A percentile compares a stretch with the other conserved stretches of the same genome.
Conservation (phyloP, 2,113 vertebrate species). For the Clupea harengus region DNA sequence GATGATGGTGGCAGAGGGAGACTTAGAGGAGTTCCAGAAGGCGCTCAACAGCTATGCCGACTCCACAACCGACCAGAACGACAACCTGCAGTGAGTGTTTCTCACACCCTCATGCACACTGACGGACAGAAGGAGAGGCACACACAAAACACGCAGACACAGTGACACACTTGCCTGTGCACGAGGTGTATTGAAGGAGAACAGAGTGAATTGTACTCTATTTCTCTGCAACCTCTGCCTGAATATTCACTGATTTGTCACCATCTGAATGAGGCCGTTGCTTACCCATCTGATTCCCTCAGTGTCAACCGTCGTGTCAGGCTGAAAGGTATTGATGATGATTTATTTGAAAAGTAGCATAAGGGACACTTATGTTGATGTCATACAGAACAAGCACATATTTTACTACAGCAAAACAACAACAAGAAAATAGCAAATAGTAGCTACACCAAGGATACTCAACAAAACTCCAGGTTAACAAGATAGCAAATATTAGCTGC, state of each 20-base stretch:
- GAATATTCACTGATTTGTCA: not conserved
- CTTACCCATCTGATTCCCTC: not conserved
- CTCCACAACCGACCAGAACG: constrained; percentile 77
- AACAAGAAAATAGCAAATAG: no score
- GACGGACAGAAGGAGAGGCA: not conserved
- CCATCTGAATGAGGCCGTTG: not conserved
- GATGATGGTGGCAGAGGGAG: constrained; percentile 74
- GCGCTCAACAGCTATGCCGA: constrained; percentile 81
- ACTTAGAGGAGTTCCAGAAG: constrained; percentile 79
- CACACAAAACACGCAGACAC: not conserved
- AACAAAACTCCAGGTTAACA: no score
- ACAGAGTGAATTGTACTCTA: not conserved
- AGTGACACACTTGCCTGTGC: not conserved
- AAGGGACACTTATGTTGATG: not conserved
- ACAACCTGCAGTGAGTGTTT: constrained; percentile 86
- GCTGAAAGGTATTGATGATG: not conserved
- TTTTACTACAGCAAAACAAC: not conserved
- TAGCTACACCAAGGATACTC: no score
- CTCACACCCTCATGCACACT: constrained; percentile 26
- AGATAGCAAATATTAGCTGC: no score
- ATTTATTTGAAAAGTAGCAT: not conserved
- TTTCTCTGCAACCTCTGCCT: not conserved
- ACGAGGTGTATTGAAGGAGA: constrained; percentile 40
- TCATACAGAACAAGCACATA: not conserved
- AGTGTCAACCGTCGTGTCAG: not conserved